Conservation (phyloP, 2,888 invertebrate species). For the Listrodromus nycthemerus region DNA sequence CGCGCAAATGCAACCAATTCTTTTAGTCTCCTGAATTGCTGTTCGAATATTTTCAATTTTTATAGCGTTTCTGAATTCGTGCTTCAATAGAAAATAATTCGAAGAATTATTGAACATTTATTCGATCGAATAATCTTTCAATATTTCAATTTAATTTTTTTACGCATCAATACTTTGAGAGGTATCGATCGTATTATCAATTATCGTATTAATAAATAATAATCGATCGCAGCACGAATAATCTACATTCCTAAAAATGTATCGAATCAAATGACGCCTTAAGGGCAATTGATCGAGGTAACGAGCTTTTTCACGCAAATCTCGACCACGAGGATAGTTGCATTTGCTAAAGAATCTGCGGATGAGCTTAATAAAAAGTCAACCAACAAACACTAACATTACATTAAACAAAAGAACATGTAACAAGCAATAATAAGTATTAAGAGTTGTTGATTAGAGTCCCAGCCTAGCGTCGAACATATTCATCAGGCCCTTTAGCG, state of each 20-base stretch:
- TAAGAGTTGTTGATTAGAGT: slow-evolving; percentile 73
- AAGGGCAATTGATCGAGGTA: background rate
- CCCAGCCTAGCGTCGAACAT: slow-evolving; percentile 77
- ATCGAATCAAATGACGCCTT: background rate
- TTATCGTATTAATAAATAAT: too few species aligned
- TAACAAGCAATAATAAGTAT: slow-evolving; percentile 76
- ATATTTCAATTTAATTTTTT: too few species aligned
- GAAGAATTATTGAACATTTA: too few species aligned
- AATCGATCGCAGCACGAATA: too few species aligned
- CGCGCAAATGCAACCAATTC: slow-evolving; percentile 48
- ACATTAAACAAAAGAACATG: slow-evolving; percentile 70
- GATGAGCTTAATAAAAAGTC: slow-evolving; percentile 50
- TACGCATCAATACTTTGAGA: too few species aligned
- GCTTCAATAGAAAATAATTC: background rate
- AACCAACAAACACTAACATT: slow-evolving; percentile 61
- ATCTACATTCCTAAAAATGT: too few species aligned
- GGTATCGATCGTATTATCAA: too few species aligned
- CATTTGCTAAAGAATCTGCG: slow-evolving; percentile 49
- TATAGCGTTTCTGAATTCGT: background rate
- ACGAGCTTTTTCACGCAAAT: background rate
- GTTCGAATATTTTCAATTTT: background rate
- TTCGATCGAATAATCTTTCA: too few species aligned
- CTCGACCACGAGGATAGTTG: slow-evolving; percentile 12
- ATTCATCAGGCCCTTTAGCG: slow-evolving; percentile 57
- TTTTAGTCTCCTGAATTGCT: background rate